phyloP scores from a whole-genome alignment of 1,140 invertebrate genomes.

The Aphelinus atriplicis region DNA sequence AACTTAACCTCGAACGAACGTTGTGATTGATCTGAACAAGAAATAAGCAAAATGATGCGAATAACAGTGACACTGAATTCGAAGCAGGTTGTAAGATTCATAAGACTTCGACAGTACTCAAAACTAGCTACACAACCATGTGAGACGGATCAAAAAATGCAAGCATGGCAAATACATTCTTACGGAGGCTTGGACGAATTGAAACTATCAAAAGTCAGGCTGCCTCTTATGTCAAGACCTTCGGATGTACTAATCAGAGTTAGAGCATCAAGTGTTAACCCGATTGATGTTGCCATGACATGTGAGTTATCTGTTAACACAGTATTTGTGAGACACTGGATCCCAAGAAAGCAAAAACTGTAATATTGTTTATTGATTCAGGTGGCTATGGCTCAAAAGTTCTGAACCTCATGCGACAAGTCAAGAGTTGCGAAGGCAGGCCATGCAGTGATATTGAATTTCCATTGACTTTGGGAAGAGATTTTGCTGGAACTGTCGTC shows the following conservation, averaged over 20 bases:
- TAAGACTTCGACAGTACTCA: conserved; percentile 17
- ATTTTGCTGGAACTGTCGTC: conserved; percentile 84
- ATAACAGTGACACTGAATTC: neutral
- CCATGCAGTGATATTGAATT: conserved; percentile 72
- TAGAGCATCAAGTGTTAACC: conserved; percentile 87
- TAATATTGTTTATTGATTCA: conserved; percentile 53
- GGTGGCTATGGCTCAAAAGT: conserved; percentile 80
- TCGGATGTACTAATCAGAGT: conserved; percentile 84
- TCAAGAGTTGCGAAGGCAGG: conserved; percentile 52
- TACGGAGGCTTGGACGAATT: conserved; percentile 78
- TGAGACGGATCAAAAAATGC: conserved; percentile 67
- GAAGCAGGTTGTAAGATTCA: neutral
- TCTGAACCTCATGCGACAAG: conserved; percentile 73
- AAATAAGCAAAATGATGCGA: conserved; percentile 28
- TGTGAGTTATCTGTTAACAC: conserved; percentile 62
- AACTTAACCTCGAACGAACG: too few species aligned
- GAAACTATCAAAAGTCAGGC: conserved; percentile 70
- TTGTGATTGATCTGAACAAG: too few species aligned
- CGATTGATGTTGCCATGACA: conserved; percentile 89
- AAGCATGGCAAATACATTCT: conserved; percentile 80
- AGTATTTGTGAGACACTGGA: too few species aligned
- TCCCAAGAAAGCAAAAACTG: too few species aligned
- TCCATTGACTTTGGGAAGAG: conserved; percentile 84
- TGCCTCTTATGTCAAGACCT: conserved; percentile 76
- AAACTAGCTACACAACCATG: conserved; percentile 35